Conservation (phyloP, 2,888 invertebrate species). For the Pseudococcus jackbeardsleyi region DNA sequence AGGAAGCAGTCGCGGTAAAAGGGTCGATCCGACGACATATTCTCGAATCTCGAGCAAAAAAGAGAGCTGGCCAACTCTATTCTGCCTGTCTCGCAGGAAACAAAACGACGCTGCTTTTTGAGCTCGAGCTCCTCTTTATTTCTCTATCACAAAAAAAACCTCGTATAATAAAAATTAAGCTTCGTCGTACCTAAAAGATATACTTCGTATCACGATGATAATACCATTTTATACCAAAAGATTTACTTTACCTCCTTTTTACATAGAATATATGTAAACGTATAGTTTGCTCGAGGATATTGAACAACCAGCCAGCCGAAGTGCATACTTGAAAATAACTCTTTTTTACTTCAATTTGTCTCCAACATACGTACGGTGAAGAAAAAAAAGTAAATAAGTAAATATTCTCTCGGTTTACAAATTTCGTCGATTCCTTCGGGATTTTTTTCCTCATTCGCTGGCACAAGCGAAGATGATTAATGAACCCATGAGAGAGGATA, state of each 20-base stretch:
- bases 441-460: too few relatives aligned
- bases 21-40: background rate
- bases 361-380: too few relatives aligned
- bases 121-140: background rate
- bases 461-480: too few relatives aligned
- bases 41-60: background rate
- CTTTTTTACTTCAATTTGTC: background rate
- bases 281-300: background rate
- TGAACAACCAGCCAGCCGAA: background rate
- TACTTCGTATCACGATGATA: background rate
- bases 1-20: background rate
- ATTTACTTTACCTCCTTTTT: background rate
- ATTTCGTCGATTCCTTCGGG: too few relatives aligned
- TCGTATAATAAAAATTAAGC: background rate
- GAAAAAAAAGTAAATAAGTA: too few relatives aligned
- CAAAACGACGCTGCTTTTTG: background rate
- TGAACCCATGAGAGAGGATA: too few relatives aligned
- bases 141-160: background rate
- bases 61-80: background rate
- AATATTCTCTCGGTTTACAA: too few relatives aligned
- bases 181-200: background rate
- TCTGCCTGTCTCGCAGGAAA: background rate
- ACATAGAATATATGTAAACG: background rate
- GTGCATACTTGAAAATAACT: background rate
- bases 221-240: background rate